Conservation (phyloP, 1,140 invertebrate genomes). For the Harpegnathos saltator region DNA sequence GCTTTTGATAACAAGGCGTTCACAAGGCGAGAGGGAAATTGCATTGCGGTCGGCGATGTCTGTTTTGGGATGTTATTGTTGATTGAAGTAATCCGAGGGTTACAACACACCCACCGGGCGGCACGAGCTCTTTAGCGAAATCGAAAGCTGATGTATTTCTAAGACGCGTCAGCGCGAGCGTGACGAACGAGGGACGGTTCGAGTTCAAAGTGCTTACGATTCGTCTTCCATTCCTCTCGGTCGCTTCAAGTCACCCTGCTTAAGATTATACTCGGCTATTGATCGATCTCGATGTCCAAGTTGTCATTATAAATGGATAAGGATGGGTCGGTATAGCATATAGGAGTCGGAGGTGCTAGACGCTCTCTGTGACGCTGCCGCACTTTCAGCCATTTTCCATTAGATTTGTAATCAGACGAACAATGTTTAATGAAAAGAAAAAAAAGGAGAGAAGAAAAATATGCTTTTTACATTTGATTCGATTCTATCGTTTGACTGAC, state of each 20-base stretch:
- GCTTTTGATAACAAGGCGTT: constrained; percentile 18
- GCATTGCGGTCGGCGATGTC: neutral
- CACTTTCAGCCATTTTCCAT: too few species aligned
- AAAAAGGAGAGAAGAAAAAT: too few species aligned
- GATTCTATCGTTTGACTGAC: too few species aligned
- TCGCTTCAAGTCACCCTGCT: constrained; percentile 15
- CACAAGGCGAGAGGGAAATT: neutral
- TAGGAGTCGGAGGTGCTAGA: too few species aligned
- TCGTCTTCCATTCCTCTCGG: constrained; percentile 38
- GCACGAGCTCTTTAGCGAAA: constrained; percentile 14
- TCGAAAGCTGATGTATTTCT: constrained; percentile 35
- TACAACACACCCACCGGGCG: neutral
- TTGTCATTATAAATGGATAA: constrained; percentile 29
- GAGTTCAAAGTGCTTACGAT: constrained; percentile 45
- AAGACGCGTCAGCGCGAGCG: constrained; percentile 8
- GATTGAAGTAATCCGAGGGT: constrained; percentile 27
- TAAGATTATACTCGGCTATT: neutral
- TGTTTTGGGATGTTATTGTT: constrained; percentile 4
- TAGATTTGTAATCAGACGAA: too few species aligned
- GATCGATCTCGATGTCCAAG: neutral
- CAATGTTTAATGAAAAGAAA: too few species aligned
- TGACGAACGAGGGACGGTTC: constrained; percentile 37
- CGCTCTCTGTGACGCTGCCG: too few species aligned
- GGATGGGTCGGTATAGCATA: neutral
- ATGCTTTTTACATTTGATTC: too few species aligned